phyloP scores from a whole-genome alignment of 2,888 invertebrate genomes.

The Philaethria dido region DNA sequence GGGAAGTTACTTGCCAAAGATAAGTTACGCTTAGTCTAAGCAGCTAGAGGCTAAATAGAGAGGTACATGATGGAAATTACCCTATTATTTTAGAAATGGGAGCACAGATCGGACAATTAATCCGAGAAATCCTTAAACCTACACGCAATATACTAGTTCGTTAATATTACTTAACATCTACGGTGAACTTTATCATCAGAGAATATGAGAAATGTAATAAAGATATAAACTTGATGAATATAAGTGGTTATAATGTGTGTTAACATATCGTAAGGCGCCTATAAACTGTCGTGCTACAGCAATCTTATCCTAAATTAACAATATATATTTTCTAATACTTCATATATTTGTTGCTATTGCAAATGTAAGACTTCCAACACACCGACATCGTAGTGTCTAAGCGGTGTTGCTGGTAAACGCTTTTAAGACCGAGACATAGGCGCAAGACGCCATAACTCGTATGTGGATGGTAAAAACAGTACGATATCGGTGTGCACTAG shows the following conservation, averaged over 20 bases:
- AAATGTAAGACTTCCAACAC: slow-evolving; percentile 29
- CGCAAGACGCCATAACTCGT: background rate
- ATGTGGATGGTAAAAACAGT: too few relatives aligned
- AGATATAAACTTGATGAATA: too few relatives aligned
- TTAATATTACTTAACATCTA: background rate
- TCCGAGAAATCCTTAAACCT: slow-evolving; percentile 10
- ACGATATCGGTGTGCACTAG: slow-evolving; percentile 31
- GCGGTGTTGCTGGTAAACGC: too few relatives aligned
- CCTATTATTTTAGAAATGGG: background rate
- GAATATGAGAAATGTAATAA: slow-evolving; percentile 6
- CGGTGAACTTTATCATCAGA: background rate
- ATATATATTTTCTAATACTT: slow-evolving; percentile 10
- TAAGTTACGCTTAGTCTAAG: background rate
- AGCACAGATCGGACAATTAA: slow-evolving; percentile 17
- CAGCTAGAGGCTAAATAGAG: slow-evolving; percentile 1
- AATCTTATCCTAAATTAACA: slow-evolving; percentile 24
- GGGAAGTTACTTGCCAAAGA: background rate
- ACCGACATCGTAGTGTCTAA: slow-evolving; percentile 16
- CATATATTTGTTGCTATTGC: slow-evolving; percentile 17
- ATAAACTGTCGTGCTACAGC: slow-evolving; percentile 19
- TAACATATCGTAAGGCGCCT: background rate
- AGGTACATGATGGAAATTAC: slow-evolving; percentile 17
- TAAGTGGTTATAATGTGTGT: background rate
- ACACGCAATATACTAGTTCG: background rate
- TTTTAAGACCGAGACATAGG: background rate